These are phyloP conservation scores for Opisthocomus hoazin DNA, from an alignment of 2,113 vertebrate genomes.

Conservation along the genomic window DNA sequence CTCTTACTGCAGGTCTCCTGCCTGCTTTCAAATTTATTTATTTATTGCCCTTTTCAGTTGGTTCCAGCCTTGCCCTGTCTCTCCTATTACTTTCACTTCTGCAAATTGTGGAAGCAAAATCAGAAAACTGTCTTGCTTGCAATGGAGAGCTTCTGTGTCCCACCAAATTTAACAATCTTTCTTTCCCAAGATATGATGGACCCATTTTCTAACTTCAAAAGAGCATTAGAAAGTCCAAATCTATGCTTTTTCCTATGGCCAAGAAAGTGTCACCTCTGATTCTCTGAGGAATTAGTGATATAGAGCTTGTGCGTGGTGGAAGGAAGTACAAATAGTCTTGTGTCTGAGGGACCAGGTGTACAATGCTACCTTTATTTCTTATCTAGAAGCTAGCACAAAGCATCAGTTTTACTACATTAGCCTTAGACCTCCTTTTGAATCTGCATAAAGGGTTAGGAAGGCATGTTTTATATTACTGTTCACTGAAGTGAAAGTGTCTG, in stretches of 20 bases:
- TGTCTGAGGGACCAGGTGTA: not conserved
- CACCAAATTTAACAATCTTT: not conserved
- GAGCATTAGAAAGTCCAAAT: not conserved
- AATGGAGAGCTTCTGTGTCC: not conserved
- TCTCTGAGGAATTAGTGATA: not conserved
- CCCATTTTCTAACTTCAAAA: not conserved
- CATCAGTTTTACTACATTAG: not conserved
- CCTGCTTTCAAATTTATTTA: not conserved
- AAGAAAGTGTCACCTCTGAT: not conserved
- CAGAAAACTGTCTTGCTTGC: not conserved
- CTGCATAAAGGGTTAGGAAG: not conserved
- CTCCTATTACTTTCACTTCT: not conserved
- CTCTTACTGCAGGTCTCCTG: not conserved
- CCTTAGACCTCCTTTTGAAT: not conserved
- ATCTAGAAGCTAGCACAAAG: not conserved
- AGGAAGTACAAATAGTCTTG: not conserved
- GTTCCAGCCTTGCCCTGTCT: not conserved
- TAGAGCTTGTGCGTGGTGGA: not conserved
- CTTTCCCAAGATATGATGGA: not conserved
- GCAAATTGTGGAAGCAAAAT: not conserved
- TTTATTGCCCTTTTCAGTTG: not conserved
- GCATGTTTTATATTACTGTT: not conserved
- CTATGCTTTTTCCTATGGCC: not conserved
- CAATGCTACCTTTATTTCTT: not conserved
- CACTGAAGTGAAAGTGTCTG: not conserved